phyloP scores from a whole-genome alignment of 2,797 vertebrate genomes.

The Neomorphus geoffroyi region DNA sequence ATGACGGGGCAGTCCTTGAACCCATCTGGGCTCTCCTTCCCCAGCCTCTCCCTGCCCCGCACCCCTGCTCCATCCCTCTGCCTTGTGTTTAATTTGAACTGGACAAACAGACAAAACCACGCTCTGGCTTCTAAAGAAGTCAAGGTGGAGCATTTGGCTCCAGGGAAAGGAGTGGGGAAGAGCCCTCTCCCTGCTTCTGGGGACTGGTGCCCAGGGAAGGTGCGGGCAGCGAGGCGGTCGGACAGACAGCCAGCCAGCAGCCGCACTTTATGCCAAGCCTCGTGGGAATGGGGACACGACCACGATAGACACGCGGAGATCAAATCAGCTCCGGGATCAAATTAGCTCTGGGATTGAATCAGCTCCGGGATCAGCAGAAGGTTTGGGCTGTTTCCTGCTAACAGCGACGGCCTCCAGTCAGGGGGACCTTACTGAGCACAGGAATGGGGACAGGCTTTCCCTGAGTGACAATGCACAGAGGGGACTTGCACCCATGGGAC shows the following conservation, averaged over 20 bases:
- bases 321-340: neutral
- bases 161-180: neutral
- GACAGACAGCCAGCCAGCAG: neutral
- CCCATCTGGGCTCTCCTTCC: neutral
- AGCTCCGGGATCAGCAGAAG: neutral
- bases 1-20: neutral
- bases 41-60: neutral
- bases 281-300: neutral
- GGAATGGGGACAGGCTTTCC: neutral
- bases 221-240: neutral
- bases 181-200: neutral
- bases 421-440: neutral
- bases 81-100: neutral
- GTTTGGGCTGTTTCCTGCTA: neutral
- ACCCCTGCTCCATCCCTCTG: neutral
- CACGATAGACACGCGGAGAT: neutral
- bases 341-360: too few species aligned
- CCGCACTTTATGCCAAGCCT: neutral
- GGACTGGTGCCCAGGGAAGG: neutral
- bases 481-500: accelerated
- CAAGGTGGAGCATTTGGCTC: neutral
- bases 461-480: neutral
- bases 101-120: neutral
- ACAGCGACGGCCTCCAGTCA: neutral
- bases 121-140: neutral